Percentiles rank a stretch among this genome's conserved stretches.
phyloP scores from a whole-genome alignment of 2,797 vertebrate genomes.

The Danio choprae region DNA sequence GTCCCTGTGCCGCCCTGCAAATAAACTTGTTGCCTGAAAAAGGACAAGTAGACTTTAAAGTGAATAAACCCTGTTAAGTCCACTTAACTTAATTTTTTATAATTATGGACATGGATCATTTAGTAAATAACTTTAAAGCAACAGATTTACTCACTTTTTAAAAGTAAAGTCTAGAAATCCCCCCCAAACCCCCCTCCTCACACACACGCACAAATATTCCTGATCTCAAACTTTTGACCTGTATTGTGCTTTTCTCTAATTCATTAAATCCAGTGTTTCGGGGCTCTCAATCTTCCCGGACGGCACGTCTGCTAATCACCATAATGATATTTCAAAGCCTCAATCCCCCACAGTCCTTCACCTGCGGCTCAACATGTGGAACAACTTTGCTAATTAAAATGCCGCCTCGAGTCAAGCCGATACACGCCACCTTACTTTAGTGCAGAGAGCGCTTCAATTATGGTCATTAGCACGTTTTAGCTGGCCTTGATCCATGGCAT shows the following conservation, averaged over 20 bases:
- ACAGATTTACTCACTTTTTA: too few species aligned
- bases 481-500: conserved; percentile 23
- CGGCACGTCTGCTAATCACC: conserved; percentile 9
- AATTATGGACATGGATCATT: too few species aligned
- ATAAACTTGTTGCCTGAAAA: too few species aligned
- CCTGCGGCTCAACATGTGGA: conserved; percentile 38
- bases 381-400: conserved; percentile 58
- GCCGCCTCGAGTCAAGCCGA: conserved; percentile 39
- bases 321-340: conserved; percentile 51
- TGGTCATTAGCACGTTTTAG: conserved; percentile 39
- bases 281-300: conserved; percentile 3
- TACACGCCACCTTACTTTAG: conserved; percentile 38
- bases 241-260: not conserved
- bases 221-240: too few species aligned
- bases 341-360: conserved; percentile 33
- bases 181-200: too few species aligned
- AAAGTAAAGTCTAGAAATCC: too few species aligned
- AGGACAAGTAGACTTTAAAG: too few species aligned
- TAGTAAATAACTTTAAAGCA: too few species aligned
- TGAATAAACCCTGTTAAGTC: too few species aligned
- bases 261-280: conserved; percentile 5
- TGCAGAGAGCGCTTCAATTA: conserved; percentile 30
- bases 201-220: too few species aligned
- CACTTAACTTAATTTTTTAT: too few species aligned
- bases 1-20: too few species aligned